phyloP scores from a whole-genome alignment of 2,888 invertebrate genomes.

The Hypsopygia costalis region DNA sequence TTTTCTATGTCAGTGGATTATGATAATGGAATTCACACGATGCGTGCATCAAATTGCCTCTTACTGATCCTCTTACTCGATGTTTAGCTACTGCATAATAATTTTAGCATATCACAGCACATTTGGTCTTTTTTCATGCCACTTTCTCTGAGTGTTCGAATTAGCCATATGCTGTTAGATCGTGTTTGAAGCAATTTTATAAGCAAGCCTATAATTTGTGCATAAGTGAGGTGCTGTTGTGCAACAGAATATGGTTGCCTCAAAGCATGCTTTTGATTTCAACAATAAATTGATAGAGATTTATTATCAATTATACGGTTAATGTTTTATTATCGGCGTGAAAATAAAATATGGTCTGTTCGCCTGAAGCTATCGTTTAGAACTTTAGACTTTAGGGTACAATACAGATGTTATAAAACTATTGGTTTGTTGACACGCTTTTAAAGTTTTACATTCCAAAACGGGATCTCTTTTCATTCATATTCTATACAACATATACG shows the following conservation, averaged over 20 bases:
- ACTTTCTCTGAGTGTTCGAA: constrained; percentile 7
- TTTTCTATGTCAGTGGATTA: too few relatives aligned
- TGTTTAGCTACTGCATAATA: too few relatives aligned
- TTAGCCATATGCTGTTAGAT: constrained; percentile 5
- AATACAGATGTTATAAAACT: too few relatives aligned
- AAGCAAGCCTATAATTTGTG: constrained; percentile 13
- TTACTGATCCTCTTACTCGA: too few relatives aligned
- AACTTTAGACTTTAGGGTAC: too few relatives aligned
- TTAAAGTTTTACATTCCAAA: too few relatives aligned
- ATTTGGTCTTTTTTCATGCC: constrained; percentile 4
- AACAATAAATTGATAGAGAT: neutral
- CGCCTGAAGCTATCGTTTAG: neutral
- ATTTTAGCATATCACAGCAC: neutral
- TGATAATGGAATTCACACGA: too few relatives aligned
- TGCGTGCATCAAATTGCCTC: too few relatives aligned
- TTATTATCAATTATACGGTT: neutral
- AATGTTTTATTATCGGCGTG: neutral
- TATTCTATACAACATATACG: too few relatives aligned
- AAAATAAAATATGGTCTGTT: neutral
- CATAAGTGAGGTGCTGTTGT: constrained; percentile 13
- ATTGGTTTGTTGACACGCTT: too few relatives aligned
- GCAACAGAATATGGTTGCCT: constrained; percentile 9
- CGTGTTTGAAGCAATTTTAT: constrained; percentile 16
- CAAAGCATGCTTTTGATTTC: neutral
- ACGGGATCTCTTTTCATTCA: too few relatives aligned